Base-by-base conservation (phyloP, 1,140 invertebrate species). In the Atta colombica region DNA sequence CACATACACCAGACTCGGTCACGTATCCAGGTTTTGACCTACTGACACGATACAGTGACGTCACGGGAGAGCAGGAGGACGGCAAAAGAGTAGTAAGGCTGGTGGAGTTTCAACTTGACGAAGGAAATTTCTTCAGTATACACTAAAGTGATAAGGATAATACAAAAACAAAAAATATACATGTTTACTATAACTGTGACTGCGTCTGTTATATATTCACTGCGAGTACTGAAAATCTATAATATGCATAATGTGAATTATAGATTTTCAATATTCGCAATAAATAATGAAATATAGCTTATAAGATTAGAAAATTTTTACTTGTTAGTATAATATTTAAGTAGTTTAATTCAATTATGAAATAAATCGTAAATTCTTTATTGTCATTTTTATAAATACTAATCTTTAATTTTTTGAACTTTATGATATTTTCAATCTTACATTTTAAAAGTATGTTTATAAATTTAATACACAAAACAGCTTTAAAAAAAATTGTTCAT, bases 41-140 rank as follows among this genome's bases (percentile, higher is more conserved):
- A 93, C 89, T 93, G 92, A 93, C 91, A 91, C 92, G 88, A 92
- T 93, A 91, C 92, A 85, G 89, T 93, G 93, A 93, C 92, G 93
- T 93, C 93, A 93, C 92, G 81, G 92, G 91, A 92, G 87, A 87
- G 88, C 72, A 85, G 55, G 66, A 82, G 89, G 75, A 89, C 69
- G 72, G 53, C 60, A 63, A 88, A 89, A 75, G 77, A 75, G 69
- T 61, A 85, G 77, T 58, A 60, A 78, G 77, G 72, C 63, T 68
- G 39, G 28, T 53, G 65, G 60, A 28, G 51, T 28, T 80, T 77
- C 84, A 84, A 71, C 18, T 81, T 77, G 60, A 69, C 60, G 53
- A 49, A 60, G 66, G 12, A 72, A 61, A 58, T 63, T 75, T 69
- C 51, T 39, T 68, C 45, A 51, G 12, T 51, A 49, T 0, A 39